Conservation (phyloP, 35 echinoderm and acorn worm genomes). For the Amphiura filiformis region DNA sequence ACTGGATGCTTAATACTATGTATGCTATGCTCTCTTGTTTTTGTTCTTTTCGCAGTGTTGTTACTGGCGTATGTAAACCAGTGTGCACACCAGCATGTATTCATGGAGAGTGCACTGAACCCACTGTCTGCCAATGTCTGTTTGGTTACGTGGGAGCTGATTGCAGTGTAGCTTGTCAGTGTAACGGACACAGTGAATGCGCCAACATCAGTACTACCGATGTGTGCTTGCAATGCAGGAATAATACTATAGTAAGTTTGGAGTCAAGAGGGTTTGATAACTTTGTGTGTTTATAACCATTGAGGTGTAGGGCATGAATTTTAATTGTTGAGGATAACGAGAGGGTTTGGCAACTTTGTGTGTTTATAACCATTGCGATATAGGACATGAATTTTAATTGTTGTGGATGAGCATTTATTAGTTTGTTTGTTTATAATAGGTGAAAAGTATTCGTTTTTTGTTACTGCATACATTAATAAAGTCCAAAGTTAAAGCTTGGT, state of each 20-base stretch:
- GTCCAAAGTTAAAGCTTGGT: no score
- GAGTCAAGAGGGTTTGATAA: background rate
- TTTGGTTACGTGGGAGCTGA: conserved; percentile 68
- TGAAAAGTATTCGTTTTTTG: no score
- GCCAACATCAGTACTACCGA: conserved; percentile 7
- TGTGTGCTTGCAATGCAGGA: conserved; percentile 52
- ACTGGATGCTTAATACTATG: no score
- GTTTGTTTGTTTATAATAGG: background rate
- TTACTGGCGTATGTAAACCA: conserved; percentile 38
- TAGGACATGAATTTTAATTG: background rate
- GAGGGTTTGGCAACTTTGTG: no score
- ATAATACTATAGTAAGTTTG: conserved; percentile 78
- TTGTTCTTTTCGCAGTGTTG: conserved; percentile 16
- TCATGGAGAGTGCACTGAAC: conserved; percentile 46
- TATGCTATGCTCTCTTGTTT: no score
- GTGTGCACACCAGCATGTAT: conserved; percentile 59
- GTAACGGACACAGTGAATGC: conserved; percentile 79
- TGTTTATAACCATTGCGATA: background rate
- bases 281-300: background rate
- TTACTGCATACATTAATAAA: no score
- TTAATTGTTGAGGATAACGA: background rate
- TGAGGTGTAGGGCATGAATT: background rate
- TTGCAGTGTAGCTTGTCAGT: conserved; percentile 61
- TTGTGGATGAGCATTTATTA: background rate
- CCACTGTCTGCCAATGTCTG: conserved; percentile 59